Conservation (phyloP, 2,888 invertebrate species). For the Troides helena region DNA sequence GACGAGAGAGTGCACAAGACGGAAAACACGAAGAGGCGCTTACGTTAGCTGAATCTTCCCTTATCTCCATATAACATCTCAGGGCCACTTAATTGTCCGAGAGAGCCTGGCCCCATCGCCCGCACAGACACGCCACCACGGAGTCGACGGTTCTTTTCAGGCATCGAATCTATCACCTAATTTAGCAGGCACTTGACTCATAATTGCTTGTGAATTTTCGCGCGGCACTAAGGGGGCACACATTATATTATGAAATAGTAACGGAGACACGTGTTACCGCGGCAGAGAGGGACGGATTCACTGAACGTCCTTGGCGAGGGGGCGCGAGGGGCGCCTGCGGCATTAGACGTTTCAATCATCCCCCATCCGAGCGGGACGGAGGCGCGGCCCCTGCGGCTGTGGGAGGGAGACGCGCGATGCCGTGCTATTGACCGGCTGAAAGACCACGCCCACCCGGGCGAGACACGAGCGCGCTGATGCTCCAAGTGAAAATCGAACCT, state of each 20-base stretch:
- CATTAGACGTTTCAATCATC: conserved; percentile 81
- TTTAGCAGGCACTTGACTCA: conserved; percentile 78
- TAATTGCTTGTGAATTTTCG: conserved; percentile 78
- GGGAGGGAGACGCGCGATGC: conserved; percentile 62
- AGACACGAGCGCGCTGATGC: conserved; percentile 73
- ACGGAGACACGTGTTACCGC: conserved; percentile 78
- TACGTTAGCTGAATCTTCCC: conserved; percentile 60
- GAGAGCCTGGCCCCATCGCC: conserved; percentile 56
- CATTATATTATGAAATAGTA: conserved; percentile 79
- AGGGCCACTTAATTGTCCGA: conserved; percentile 66
- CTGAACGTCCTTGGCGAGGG: conserved; percentile 80
- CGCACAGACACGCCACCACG: conserved; percentile 60
- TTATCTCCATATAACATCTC: conserved; percentile 77
- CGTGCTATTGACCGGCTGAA: conserved; percentile 79
- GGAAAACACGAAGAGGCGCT: conserved; percentile 69
- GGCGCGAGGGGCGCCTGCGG: conserved; percentile 79
- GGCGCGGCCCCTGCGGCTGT: conserved; percentile 39
- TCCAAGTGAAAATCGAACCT: conserved; percentile 80
- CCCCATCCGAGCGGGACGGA: conserved; percentile 66
- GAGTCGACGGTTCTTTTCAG: conserved; percentile 60
- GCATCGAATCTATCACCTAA: conserved; percentile 71
- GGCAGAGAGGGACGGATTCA: conserved; percentile 81
- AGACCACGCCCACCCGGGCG: conserved; percentile 79
- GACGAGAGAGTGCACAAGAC: conserved; percentile 68
- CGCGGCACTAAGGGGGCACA: conserved; percentile 75